A percentile compares a stretch with the other conserved stretches of the same genome.
phyloP scores from a whole-genome alignment of 1,140 invertebrate species.

The Drosophila lowei region DNA sequence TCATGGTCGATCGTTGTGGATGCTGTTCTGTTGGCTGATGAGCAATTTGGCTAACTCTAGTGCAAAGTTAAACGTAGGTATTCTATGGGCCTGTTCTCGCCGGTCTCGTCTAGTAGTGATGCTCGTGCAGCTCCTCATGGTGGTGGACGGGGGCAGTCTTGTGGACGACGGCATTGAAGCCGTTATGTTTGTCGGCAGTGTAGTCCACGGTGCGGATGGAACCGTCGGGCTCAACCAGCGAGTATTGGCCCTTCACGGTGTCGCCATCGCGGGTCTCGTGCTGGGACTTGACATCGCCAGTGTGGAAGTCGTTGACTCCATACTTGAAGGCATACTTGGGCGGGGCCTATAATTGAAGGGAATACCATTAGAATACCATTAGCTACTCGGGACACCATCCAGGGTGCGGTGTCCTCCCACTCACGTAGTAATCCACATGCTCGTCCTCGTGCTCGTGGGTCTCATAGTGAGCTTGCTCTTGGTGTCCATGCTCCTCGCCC shows the following conservation, averaged over 20 bases:
- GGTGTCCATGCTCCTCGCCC: slow-evolving; percentile 71
- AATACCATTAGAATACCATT: background rate
- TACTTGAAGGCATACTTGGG: slow-evolving; percentile 85
- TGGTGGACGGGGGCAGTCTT: slow-evolving; percentile 85
- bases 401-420: slow-evolving; percentile 46
- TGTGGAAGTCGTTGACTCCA: slow-evolving; percentile 84
- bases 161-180: slow-evolving; percentile 87
- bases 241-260: slow-evolving; percentile 84
- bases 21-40: slow-evolving; percentile 45
- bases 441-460: slow-evolving; percentile 77
- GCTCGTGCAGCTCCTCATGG: slow-evolving; percentile 75
- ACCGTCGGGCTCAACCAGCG: slow-evolving; percentile 85
- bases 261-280: slow-evolving; percentile 85
- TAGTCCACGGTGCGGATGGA: slow-evolving; percentile 85
- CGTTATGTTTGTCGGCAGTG: slow-evolving; percentile 83
- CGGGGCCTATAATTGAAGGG: slow-evolving; percentile 64
- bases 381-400: background rate
- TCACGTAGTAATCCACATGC: slow-evolving; percentile 83
- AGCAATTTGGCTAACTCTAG: slow-evolving; percentile 78
- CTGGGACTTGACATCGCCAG: slow-evolving; percentile 85
- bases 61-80: slow-evolving; percentile 40
- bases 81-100: slow-evolving; percentile 28
- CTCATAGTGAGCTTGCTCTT: slow-evolving; percentile 54
- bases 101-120: slow-evolving; percentile 42
- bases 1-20: slow-evolving; percentile 64